Conservation (phyloP, 1,140 invertebrate species). For the Lepidurus apus region DNA sequence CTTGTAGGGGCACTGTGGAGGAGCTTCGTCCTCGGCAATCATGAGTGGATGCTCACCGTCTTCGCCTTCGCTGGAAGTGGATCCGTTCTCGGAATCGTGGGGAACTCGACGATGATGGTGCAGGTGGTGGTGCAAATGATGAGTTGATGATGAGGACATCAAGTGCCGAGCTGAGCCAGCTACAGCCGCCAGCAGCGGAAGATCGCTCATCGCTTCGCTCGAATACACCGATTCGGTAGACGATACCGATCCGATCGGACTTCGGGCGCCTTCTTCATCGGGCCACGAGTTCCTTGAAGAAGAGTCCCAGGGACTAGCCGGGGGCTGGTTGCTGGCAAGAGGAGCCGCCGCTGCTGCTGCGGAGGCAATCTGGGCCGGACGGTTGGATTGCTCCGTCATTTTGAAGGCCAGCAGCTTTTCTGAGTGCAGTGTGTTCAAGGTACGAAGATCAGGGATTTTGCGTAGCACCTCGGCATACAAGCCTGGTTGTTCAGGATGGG, state of each 20-base stretch:
- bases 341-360: slow-evolving; percentile 17
- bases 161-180: slow-evolving; percentile 51
- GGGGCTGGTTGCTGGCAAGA: slow-evolving; percentile 30
- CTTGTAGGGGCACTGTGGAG: slow-evolving; percentile 29
- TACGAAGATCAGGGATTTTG: slow-evolving; percentile 89
- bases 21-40: slow-evolving; percentile 28
- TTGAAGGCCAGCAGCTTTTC: slow-evolving; percentile 91
- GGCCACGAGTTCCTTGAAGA: slow-evolving; percentile 23
- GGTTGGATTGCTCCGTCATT: slow-evolving; percentile 64
- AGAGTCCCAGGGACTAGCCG: slow-evolving; percentile 35
- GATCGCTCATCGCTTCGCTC: slow-evolving; percentile 57
- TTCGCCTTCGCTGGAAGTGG: slow-evolving; percentile 62
- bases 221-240: slow-evolving; percentile 72
- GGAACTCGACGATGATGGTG: slow-evolving; percentile 60
- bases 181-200: slow-evolving; percentile 43
- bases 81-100: slow-evolving; percentile 52
- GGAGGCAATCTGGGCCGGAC: slow-evolving; percentile 13
- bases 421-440: slow-evolving; percentile 90
- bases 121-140: slow-evolving; percentile 39
- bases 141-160: neutral
- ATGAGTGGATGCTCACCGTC: slow-evolving; percentile 26
- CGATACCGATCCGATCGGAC: slow-evolving; percentile 75
- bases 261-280: slow-evolving; percentile 71
- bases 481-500: slow-evolving; percentile 65
- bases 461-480: slow-evolving; percentile 82